Percentiles rank a stretch among this genome's conserved stretches.
Conservation (phyloP, 2,888 invertebrate genomes). For the Aphodius granarius region DNA sequence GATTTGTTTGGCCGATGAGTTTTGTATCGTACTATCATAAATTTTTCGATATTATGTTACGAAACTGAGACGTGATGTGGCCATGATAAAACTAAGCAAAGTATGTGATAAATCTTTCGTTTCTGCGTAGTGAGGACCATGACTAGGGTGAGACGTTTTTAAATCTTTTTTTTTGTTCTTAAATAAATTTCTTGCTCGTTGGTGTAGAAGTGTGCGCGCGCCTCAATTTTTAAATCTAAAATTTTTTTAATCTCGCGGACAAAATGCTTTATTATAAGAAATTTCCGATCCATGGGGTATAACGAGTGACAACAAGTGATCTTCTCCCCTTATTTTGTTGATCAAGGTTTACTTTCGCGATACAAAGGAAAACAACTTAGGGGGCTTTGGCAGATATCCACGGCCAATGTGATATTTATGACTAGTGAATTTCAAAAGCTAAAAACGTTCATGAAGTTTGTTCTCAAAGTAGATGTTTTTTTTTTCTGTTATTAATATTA, state of each 20-base stretch:
- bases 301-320: not conserved
- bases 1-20: not conserved
- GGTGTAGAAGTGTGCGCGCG: not conserved
- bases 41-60: not conserved
- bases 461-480: conserved; percentile 7
- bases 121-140: not conserved
- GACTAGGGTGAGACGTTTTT: not conserved
- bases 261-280: not conserved
- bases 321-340: not conserved
- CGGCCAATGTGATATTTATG: conserved; percentile 44
- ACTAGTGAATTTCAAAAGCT: conserved; percentile 26
- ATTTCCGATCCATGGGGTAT: not conserved
- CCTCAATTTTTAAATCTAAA: not conserved
- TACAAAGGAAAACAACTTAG: conserved; percentile 6
- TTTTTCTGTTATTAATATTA: too few species aligned
- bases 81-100: not conserved
- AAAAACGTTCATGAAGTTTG: conserved; percentile 4
- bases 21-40: not conserved
- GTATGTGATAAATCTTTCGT: not conserved
- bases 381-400: conserved; percentile 38
- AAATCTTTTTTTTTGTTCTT: not conserved
- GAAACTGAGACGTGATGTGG: not conserved
- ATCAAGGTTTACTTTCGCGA: not conserved
- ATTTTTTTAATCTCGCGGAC: not conserved
- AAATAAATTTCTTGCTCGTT: too few species aligned